These are phyloP conservation scores for Cyrtorhinus lividipennis DNA, from an alignment of 1,140 invertebrate genomes.

Conservation along the genomic window DNA sequence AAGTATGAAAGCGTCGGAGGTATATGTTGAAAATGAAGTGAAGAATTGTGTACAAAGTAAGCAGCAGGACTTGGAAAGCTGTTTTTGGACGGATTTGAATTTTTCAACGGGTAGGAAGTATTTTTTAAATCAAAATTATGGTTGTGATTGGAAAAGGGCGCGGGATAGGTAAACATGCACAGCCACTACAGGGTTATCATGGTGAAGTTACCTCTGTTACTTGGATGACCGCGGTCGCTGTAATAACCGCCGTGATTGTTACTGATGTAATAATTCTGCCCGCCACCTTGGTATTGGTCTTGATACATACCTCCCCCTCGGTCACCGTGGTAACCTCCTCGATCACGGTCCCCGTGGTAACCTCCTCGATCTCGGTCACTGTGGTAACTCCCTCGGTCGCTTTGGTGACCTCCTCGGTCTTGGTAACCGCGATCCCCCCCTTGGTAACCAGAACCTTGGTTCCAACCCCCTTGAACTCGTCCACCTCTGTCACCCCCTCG, in stretches of 20 bases:
- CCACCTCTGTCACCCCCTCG: background rate
- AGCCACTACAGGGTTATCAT: background rate
- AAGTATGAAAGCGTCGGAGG: too few relatives aligned
- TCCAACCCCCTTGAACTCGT: background rate
- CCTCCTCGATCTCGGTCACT: conserved; percentile 16
- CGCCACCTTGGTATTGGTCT: background rate
- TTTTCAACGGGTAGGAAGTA: background rate
- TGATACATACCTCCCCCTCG: conserved; percentile 9
- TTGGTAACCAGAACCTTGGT: conserved; percentile 3
- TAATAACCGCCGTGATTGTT: background rate
- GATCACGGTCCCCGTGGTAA: conserved; percentile 15
- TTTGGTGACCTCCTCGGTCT: background rate
- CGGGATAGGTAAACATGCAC: too few relatives aligned
- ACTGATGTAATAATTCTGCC: background rate
- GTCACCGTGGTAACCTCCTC: conserved; percentile 9
- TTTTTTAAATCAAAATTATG: background rate
- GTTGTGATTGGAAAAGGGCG: too few relatives aligned
- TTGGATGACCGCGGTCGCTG: conserved; percentile 5
- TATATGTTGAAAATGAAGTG: too few relatives aligned
- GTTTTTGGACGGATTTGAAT: background rate
- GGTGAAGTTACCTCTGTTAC: conserved; percentile 11
- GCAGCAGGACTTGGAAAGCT: too few relatives aligned
- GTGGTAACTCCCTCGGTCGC: conserved; percentile 11
- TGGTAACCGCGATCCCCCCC: conserved; percentile 1
- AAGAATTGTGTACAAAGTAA: too few relatives aligned